These are phyloP conservation scores for Neelides folsomi DNA, from an alignment of 2,888 invertebrate genomes.

Conservation along the genomic window DNA sequence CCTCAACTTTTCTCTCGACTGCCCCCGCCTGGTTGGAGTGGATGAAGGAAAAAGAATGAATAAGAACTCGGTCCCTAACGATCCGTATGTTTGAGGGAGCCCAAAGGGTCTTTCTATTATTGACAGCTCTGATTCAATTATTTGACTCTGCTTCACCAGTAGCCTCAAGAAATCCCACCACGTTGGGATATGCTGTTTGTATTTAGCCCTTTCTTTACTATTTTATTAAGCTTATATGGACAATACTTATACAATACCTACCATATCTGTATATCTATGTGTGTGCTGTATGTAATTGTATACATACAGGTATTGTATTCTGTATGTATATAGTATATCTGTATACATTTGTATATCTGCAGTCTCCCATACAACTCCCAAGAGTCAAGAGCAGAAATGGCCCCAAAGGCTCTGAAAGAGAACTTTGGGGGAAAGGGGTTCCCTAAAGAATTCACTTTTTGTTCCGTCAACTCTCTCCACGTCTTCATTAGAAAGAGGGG, in stretches of 20 bases:
- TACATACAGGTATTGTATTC: no score
- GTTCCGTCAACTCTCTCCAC: neutral
- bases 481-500: neutral
- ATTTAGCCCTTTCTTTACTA: no score
- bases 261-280: no score
- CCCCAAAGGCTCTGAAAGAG: slow-evolving; percentile 26
- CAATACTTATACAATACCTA: no score
- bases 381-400: slow-evolving; percentile 27
- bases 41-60: no score
- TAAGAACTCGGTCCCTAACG: no score
- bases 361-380: slow-evolving; percentile 15
- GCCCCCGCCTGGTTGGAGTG: no score
- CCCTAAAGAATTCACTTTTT: slow-evolving; percentile 21
- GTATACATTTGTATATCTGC: neutral
- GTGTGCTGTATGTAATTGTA: no score
- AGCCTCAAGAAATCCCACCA: neutral
- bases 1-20: no score
- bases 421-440: slow-evolving; percentile 19
- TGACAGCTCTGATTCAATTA: slow-evolving; percentile 31
- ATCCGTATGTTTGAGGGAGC: neutral
- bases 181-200: no score
- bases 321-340: no score
- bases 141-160: slow-evolving; percentile 5
- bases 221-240: no score
- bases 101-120: slow-evolving; percentile 22